Evolutionary conservation across 2,113 vertebrate genomes (phyloP), one percentile per base, ranked within the genome.

Genomic region (Campylomormyrus numenius): DNA sequence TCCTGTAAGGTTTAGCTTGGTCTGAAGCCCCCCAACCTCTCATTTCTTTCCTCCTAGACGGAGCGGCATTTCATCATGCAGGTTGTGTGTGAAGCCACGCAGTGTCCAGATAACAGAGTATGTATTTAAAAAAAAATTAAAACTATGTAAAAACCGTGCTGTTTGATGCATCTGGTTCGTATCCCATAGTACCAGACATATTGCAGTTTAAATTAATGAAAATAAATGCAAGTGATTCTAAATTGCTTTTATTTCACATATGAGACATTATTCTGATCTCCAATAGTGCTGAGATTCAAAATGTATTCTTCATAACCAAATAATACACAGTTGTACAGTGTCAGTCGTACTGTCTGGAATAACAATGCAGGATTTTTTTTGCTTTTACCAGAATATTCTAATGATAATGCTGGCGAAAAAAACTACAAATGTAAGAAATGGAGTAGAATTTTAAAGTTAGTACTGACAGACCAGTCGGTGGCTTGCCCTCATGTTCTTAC

Each of bases 31-130:
- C 21, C 84, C 11, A 48, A 48, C 58, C 66, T 13, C 17, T 6
- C 21, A 24, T 74, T 56, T 62, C 8, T 91, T 70, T 19, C 19
- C 10, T 90, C 91, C 24, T 93, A 99, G 98, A 97, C 97, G 35
- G 98, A 99, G 96, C 96, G 98, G 94, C 98, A 99, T 95, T 99
- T 99, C 97, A 99, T 99, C 95, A 99, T 99, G 98, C 98, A 99
- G 95, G 98, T 99, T 89, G 98, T 99, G 50, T 99, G 98, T 94
- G 98, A 99, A 95, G 98, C 98, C 13, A 99, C 98, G 0, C 98
- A 99, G 94, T 99, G 98, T 95, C 98, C 97, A 0, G 98, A 99
- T 92, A 99, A 96, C 31, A 97, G 98, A 95, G 98, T 99, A 94
- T 97, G 98, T 95, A 2, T 10, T 8, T 13, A 0, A 13, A 11